phyloP scores from a whole-genome alignment of 1,140 invertebrate genomes.

The Gonioctena quinquepunctata region DNA sequence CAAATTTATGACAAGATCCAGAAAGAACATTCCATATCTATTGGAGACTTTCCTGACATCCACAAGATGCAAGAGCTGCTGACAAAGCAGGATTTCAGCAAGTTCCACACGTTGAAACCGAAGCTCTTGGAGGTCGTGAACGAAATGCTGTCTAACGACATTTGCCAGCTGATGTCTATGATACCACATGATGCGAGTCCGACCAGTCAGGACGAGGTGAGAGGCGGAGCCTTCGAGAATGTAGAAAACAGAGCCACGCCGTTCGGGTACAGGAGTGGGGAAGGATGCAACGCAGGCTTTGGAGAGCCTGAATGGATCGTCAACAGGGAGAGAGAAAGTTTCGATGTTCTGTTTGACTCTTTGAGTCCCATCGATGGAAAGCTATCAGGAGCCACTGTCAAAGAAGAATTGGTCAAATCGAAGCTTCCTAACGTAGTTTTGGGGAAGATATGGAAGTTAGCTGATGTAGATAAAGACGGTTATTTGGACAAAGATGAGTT shows the following conservation, averaged over 20 bases:
- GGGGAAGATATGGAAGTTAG: constrained; percentile 96
- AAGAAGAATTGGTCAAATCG: constrained; percentile 96
- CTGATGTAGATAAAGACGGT: constrained; percentile 96
- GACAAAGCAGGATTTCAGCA: constrained; percentile 76
- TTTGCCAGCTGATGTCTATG: constrained; percentile 72
- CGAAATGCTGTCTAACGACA: constrained; percentile 76
- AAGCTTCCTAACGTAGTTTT: constrained; percentile 96
- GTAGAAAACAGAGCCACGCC: constrained; percentile 84
- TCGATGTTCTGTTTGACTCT: constrained; percentile 85
- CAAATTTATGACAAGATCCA: constrained; percentile 73
- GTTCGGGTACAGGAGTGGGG: constrained; percentile 93
- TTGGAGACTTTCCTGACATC: constrained; percentile 77
- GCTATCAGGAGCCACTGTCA: constrained; percentile 90
- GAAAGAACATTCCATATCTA: constrained; percentile 71
- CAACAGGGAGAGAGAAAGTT: constrained; percentile 80
- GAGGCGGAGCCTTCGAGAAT: constrained; percentile 89
- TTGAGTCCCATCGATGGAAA: constrained; percentile 90
- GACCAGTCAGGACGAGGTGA: constrained; percentile 17
- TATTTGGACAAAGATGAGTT: constrained; percentile 96
- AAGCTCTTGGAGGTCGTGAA: constrained; percentile 74
- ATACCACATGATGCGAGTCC: constrained; percentile 64
- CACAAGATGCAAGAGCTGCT: constrained; percentile 78
- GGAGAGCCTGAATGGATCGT: constrained; percentile 98
- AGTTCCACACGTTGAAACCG: constrained; percentile 73
- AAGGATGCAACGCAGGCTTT: constrained; percentile 93